Evolutionary conservation across 1,140 invertebrate species (phyloP), one percentile per base, ranked within the genome.

Genomic region (Drosophila nannoptera): DNA sequence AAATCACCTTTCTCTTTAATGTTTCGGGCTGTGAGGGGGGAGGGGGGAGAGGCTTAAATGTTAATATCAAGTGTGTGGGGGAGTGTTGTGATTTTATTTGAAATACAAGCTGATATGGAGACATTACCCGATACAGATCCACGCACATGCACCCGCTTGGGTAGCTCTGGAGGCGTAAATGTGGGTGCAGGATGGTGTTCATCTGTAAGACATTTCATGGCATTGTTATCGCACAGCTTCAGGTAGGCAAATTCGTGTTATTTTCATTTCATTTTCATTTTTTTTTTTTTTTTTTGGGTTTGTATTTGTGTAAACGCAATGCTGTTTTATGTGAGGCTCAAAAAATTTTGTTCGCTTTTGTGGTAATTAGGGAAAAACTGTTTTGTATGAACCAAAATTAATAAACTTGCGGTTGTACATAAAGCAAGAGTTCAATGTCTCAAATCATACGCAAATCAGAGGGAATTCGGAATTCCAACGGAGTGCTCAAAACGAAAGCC

Each of bases 121-220:
- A 84, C 70, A 82, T 90, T 89, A 89, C 89, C 89, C 84, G 87
- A 86, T 87, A 90, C 90, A 91, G 91, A 96, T 97, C 96, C 95
- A 96, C 96, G 93, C 91, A 96, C 93, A 94, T 97, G 96, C 93
- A 96, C 95, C 94, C 96, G 95, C 94, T 97, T 97, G 92, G 96
- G 96, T 92, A 97, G 95, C 94, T 97, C 96, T 93, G 96, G 96
- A 93, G 96, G 96, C 92, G 96, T 97, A 93, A 96, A 97, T 92
- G 95, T 96, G 91, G 95, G 95, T 92, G 95, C 95, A 93, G 94
- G 95, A 93, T 96, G 95, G 93, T 95, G 94, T 92, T 96, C 95
- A 95, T 96, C 95, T 96, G 95, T 92, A 96, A 95, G 94, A 94
- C 93, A 89, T 87, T 81, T 77, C 74, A n/a, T 77, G 70, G 68